phyloP scores from a whole-genome alignment of 2,888 invertebrate species.

The Himalopsyche japonica region DNA sequence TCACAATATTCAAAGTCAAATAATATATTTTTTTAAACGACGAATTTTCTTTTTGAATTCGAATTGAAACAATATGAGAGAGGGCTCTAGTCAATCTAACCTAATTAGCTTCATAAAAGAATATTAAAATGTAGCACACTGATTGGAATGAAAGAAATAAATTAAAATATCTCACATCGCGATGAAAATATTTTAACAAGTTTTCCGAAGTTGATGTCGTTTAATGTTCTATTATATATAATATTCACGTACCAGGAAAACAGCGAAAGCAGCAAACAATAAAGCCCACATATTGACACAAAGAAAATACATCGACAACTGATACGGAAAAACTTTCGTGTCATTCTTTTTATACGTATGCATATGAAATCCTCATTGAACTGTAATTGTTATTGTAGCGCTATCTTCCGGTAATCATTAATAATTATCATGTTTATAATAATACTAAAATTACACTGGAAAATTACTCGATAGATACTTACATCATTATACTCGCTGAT shows the following conservation, averaged over 20 bases:
- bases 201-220: too few relatives aligned
- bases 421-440: background rate
- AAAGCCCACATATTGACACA: background rate
- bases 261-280: background rate
- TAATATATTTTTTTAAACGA: too few relatives aligned
- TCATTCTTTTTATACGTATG: background rate
- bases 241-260: background rate
- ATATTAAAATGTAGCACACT: too few relatives aligned
- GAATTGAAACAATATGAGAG: too few relatives aligned
- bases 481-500: background rate
- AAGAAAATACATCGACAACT: background rate
- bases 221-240: too few relatives aligned
- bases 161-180: too few relatives aligned
- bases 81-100: too few relatives aligned
- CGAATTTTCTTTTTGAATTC: too few relatives aligned
- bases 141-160: too few relatives aligned
- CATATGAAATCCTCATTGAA: background rate
- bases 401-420: background rate
- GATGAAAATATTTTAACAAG: too few relatives aligned
- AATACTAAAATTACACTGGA: background rate
- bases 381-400: background rate
- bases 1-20: too few relatives aligned
- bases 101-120: too few relatives aligned
- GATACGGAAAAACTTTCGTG: background rate
- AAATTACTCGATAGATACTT: background rate